Evolutionary conservation across 2,113 vertebrate species (phyloP).

Genomic region (Podilymbus podiceps): DNA sequence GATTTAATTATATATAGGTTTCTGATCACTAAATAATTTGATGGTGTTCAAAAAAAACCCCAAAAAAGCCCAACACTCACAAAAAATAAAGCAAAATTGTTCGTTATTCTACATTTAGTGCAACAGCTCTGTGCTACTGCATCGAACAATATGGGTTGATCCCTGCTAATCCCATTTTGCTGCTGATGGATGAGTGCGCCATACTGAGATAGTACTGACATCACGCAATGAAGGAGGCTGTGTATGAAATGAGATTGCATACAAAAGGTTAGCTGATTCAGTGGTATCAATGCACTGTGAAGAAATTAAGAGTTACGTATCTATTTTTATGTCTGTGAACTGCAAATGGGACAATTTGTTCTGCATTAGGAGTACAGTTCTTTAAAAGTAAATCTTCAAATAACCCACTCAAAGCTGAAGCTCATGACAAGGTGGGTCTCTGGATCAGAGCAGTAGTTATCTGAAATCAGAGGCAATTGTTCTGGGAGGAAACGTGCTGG

Average conservation of each 20-base stretch:
- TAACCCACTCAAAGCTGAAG: neutral
- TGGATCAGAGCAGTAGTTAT: neutral
- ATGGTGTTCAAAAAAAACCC: neutral
- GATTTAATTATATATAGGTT: neutral
- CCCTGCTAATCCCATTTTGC: slow-evolving; percentile 54
- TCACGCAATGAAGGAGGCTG: neutral
- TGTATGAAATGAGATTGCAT: neutral
- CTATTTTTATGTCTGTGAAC: neutral
- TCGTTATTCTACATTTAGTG: neutral
- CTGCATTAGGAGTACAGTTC: neutral
- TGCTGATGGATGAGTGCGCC: slow-evolving; percentile 13
- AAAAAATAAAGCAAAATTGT: neutral
- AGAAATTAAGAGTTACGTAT: neutral
- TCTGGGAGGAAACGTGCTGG: neutral
- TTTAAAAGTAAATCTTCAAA: neutral
- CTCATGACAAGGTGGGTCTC: neutral
- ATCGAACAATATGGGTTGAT: neutral
- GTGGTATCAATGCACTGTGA: neutral
- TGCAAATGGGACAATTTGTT: neutral
- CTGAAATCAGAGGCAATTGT: neutral
- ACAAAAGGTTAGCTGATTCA: slow-evolving; percentile 24
- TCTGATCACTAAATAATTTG: neutral
- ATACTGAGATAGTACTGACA: slow-evolving; percentile 25
- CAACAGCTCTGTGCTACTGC: neutral
- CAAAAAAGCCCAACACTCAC: no score